Conservation (phyloP, 2,113 vertebrate genomes). For the Chionis minor region DNA sequence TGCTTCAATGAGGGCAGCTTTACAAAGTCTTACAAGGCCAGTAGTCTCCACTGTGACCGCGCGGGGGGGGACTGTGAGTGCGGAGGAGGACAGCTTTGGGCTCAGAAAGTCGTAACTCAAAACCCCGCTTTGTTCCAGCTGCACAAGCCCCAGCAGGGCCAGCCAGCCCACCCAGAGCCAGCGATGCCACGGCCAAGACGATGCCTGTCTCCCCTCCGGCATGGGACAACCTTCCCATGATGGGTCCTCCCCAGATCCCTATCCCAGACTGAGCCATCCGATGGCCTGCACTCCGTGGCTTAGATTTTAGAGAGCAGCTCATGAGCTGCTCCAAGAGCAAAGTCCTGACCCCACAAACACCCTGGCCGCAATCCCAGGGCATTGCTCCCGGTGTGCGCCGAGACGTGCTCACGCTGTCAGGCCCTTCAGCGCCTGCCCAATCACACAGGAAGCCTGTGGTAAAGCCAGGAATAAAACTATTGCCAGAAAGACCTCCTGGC, state of each 20-base stretch:
- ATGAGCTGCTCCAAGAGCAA: neutral
- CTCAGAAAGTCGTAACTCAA: neutral
- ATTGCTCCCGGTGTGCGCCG: neutral
- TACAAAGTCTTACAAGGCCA: neutral
- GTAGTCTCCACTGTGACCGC: neutral
- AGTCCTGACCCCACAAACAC: neutral
- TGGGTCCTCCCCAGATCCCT: neutral
- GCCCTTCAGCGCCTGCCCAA: neutral
- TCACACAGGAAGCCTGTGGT: neutral
- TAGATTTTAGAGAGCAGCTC: neutral
- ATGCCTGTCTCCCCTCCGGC: neutral
- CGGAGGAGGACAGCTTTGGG: neutral
- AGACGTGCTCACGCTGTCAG: accelerated
- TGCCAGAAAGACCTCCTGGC: conserved; percentile 15
- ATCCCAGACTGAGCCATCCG: accelerated
- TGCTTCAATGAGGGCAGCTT: neutral
- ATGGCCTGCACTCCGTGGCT: neutral
- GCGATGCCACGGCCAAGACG: neutral
- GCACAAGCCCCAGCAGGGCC: neutral
- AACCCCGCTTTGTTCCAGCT: neutral
- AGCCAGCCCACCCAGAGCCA: neutral
- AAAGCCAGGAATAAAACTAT: conserved; percentile 2
- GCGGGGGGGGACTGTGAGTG: neutral
- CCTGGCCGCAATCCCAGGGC: neutral
- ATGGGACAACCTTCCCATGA: accelerated